Evolutionary conservation across 2,888 invertebrate genomes (phyloP).

Genomic region (Atrina japonica): DNA sequence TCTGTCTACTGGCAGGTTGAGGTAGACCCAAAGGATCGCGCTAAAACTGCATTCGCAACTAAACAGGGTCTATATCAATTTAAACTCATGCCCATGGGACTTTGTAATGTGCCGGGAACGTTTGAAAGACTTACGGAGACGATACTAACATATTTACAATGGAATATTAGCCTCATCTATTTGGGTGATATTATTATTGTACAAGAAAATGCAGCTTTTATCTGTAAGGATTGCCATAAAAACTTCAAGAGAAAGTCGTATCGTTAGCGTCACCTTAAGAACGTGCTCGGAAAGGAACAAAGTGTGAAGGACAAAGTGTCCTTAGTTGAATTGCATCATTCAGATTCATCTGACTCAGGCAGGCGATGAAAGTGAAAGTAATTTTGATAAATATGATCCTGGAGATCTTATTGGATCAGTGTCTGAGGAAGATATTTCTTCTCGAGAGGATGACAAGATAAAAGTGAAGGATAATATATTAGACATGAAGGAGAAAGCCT

Average conservation of each 20-base stretch:
- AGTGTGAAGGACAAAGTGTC: neutral
- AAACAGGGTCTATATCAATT: conserved; percentile 35
- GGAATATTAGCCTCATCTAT: no score
- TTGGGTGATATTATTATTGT: no score
- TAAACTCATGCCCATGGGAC: conserved; percentile 38
- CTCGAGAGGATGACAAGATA: no score
- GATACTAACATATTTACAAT: neutral
- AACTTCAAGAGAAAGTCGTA: neutral
- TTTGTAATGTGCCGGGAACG: conserved; percentile 37
- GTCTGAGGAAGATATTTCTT: no score
- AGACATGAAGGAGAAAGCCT: no score
- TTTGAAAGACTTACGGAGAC: conserved; percentile 40
- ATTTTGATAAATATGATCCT: no score
- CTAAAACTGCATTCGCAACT: conserved; percentile 39
- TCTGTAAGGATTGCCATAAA: neutral
- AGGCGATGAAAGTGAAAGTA: no score
- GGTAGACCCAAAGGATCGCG: conserved; percentile 8
- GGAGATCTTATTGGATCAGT: no score
- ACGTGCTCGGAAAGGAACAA: neutral
- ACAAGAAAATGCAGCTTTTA: no score
- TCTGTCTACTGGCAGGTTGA: conserved; percentile 39
- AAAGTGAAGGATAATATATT: no score
- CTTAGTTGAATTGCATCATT: no score
- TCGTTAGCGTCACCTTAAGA: neutral
- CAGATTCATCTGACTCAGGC: no score